phyloP scores from a whole-genome alignment of 2,888 invertebrate genomes.

The Drosophila nr. medialis region DNA sequence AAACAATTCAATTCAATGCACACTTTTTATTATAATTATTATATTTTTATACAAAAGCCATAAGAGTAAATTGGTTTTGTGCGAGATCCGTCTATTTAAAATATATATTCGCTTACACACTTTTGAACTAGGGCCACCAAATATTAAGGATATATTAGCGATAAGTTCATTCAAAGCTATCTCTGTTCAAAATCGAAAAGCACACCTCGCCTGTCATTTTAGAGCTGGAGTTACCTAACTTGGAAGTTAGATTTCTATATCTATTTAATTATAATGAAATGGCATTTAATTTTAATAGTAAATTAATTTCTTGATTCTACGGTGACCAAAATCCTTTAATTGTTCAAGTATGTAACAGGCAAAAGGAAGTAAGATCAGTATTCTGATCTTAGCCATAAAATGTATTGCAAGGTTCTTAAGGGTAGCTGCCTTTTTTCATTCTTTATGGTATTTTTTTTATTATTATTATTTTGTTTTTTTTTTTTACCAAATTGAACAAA shows the following conservation, averaged over 20 bases:
- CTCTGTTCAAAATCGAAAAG: too few relatives aligned
- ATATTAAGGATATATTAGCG: neutral
- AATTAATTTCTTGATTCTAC: too few relatives aligned
- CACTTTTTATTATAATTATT: conserved; percentile 6
- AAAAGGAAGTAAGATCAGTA: neutral
- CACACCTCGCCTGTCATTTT: too few relatives aligned
- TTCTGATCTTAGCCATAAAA: neutral
- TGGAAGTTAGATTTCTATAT: neutral
- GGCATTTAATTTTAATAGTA: too few relatives aligned
- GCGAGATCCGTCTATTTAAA: neutral
- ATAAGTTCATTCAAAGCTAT: too few relatives aligned
- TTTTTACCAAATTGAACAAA: conserved; percentile 3
- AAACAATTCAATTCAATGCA: conserved; percentile 24
- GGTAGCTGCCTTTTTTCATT: neutral
- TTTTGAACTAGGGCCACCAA: neutral
- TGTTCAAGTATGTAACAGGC: neutral
- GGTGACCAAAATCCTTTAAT: neutral
- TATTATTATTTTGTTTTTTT: neutral
- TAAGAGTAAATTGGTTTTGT: neutral
- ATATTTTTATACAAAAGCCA: neutral
- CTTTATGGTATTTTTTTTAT: neutral
- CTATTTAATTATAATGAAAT: too few relatives aligned
- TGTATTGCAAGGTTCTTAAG: neutral
- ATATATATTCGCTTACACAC: neutral
- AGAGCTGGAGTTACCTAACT: too few relatives aligned